phyloP scores from a whole-genome alignment of 2,113 vertebrate genomes.

The Todiramphus saurophagus region DNA sequence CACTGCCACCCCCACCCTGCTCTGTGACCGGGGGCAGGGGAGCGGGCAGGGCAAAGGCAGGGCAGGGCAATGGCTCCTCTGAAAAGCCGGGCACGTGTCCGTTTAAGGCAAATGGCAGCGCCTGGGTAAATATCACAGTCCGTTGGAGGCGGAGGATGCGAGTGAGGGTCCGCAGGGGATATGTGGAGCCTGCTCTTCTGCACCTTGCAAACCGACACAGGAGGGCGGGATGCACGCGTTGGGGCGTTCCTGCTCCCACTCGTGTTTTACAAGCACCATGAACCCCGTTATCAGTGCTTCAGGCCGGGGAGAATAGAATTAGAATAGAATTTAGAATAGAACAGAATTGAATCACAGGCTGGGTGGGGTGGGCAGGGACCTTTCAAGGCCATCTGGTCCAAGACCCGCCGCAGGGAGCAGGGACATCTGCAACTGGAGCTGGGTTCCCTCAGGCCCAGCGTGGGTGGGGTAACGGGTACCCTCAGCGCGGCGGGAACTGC shows the following conservation, averaged over 20 bases:
- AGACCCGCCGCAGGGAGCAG: neutral
- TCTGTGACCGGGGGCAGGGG: rapidly evolving
- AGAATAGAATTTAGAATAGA: too few species aligned
- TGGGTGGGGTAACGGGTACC: neutral
- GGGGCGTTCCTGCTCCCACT: neutral
- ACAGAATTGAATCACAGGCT: neutral
- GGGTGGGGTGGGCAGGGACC: neutral
- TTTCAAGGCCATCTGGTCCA: too few species aligned
- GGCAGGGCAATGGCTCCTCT: rapidly evolving
- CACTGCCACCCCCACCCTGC: neutral
- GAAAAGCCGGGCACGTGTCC: neutral
- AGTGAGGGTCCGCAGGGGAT: neutral
- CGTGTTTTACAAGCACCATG: neutral
- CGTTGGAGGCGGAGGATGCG: neutral
- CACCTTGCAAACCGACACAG: rapidly evolving
- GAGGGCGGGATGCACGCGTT: rapidly evolving
- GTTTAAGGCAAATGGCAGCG: neutral
- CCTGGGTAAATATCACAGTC: neutral
- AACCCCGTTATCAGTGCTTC: neutral
- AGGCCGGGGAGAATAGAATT: neutral
- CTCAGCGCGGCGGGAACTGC: neutral
- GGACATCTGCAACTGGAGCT: neutral
- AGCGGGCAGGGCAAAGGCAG: too few species aligned
- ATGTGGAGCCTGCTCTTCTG: too few species aligned
- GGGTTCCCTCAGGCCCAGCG: too few species aligned